Evolutionary conservation across 1,140 invertebrate species (phyloP).

Genomic region (Solenopsis fugax): DNA sequence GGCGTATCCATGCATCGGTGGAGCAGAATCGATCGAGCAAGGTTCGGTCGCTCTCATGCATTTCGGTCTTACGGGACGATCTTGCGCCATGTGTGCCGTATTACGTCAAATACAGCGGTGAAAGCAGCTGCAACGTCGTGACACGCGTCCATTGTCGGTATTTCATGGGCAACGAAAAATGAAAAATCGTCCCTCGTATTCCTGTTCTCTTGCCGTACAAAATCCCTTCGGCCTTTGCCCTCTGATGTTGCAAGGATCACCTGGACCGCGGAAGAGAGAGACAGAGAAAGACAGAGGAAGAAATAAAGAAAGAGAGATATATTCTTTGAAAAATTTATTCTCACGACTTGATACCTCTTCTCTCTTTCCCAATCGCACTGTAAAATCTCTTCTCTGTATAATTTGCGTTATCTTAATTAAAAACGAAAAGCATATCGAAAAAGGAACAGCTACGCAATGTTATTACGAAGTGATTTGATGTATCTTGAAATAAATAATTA

Average conservation of each 20-base stretch:
- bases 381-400: background rate
- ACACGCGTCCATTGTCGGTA: slow-evolving; percentile 86
- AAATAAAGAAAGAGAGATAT: slow-evolving; percentile 14
- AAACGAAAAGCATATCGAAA: background rate
- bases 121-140: slow-evolving; percentile 84
- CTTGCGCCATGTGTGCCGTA: slow-evolving; percentile 81
- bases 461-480: background rate
- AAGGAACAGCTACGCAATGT: background rate
- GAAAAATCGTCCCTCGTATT: slow-evolving; percentile 83
- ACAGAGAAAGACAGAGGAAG: slow-evolving; percentile 24
- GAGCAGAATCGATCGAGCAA: background rate
- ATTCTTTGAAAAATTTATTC: slow-evolving; percentile 18
- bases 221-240: slow-evolving; percentile 38
- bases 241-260: slow-evolving; percentile 77
- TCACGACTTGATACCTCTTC: background rate
- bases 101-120: slow-evolving; percentile 82
- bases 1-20: background rate
- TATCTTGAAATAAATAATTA: background rate
- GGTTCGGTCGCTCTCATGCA: slow-evolving; percentile 25
- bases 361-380: background rate
- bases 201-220: background rate
- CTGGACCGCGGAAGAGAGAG: slow-evolving; percentile 77
- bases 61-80: slow-evolving; percentile 81
- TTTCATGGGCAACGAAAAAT: slow-evolving; percentile 85
- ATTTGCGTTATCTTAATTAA: background rate